Conservation (phyloP, 1,140 invertebrate species). For the Sesamia nonagrioides region DNA sequence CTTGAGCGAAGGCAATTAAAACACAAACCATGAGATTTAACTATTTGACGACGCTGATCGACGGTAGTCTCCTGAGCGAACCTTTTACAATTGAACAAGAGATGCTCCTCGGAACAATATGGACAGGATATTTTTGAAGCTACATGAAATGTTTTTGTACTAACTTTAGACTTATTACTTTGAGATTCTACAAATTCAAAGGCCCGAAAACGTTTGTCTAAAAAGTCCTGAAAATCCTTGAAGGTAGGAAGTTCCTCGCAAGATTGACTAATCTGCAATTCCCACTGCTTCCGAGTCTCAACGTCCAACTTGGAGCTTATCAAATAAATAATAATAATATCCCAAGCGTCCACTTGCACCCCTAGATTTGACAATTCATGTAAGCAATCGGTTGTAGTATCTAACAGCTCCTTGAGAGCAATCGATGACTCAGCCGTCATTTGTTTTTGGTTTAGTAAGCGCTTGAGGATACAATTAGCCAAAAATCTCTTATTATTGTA, state of each 20-base stretch:
- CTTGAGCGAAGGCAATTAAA: conserved; percentile 7
- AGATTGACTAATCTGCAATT: no score
- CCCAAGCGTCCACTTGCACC: no score
- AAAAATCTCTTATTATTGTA: not conserved
- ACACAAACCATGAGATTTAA: no score
- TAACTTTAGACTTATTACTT: conserved; percentile 5
- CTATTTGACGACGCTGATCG: not conserved
- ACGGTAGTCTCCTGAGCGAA: not conserved
- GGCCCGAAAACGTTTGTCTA: no score
- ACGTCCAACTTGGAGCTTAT: no score
- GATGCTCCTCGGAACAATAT: not conserved
- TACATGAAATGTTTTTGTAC: not conserved
- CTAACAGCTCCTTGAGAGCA: not conserved
- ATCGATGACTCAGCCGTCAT: not conserved
- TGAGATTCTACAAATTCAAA: not conserved
- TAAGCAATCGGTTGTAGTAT: not conserved
- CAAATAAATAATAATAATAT: no score
- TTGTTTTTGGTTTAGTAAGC: not conserved
- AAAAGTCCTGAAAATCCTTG: no score
- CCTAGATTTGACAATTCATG: not conserved
- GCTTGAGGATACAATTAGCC: not conserved
- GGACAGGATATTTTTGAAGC: not conserved
- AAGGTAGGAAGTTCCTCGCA: no score
- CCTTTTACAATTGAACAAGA: not conserved
- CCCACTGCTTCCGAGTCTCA: no score